Conservation (phyloP, 2,888 invertebrate species). For the Boloria euphrosyne region DNA sequence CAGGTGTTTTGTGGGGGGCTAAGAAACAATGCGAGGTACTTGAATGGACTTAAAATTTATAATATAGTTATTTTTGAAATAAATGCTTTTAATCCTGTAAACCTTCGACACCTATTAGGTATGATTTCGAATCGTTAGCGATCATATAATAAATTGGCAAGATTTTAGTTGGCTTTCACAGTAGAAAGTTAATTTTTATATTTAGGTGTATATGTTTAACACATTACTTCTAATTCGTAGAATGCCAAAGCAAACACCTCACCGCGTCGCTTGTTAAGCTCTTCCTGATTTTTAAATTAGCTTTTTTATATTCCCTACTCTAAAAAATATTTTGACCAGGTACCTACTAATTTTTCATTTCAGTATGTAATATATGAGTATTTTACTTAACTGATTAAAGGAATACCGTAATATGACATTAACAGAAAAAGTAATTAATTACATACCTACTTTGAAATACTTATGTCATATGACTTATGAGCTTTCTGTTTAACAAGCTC, state of each 20-base stretch:
- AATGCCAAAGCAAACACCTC: too few relatives aligned
- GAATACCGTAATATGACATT: too few relatives aligned
- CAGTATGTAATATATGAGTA: too few relatives aligned
- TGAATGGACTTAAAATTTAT: conserved; percentile 4
- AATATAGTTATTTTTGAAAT: background rate
- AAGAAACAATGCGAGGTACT: conserved; percentile 89
- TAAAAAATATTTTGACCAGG: too few relatives aligned
- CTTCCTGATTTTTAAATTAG: too few relatives aligned
- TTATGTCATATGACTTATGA: too few relatives aligned
- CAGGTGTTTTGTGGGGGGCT: conserved; percentile 87
- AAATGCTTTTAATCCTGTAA: too few relatives aligned
- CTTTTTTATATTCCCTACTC: too few relatives aligned
- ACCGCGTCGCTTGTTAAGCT: background rate
- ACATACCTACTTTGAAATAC: too few relatives aligned
- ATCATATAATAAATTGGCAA: background rate
- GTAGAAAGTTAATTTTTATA: conserved; percentile 1
- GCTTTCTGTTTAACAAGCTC: background rate
- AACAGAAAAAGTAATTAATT: too few relatives aligned
- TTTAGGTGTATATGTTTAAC: background rate
- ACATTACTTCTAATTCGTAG: conserved; percentile 4
- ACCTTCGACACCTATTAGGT: background rate
- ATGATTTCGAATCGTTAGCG: background rate
- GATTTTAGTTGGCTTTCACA: background rate
- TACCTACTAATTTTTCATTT: too few relatives aligned
- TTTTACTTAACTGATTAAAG: too few relatives aligned